phyloP scores from a whole-genome alignment of 2,113 vertebrate genomes.

The Pedetes capensis region DNA sequence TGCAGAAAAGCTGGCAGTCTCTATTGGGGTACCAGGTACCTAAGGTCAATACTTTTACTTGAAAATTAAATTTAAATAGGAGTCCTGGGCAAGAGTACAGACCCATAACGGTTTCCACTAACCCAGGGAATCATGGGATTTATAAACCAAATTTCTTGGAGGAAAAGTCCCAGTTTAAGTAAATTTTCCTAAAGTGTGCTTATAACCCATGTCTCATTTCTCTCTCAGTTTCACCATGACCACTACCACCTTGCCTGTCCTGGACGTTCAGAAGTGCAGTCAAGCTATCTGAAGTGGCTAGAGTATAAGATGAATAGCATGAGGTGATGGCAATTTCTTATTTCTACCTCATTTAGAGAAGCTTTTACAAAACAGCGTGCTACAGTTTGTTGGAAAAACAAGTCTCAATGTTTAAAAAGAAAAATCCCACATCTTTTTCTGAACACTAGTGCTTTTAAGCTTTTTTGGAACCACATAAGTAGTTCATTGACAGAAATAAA shows the following conservation, averaged over 20 bases:
- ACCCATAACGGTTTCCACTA: neutral
- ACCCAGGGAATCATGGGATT: neutral
- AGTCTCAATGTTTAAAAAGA: neutral
- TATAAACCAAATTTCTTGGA: neutral
- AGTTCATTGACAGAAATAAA: neutral
- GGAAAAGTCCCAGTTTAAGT: constrained; percentile 11
- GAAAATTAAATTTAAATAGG: constrained; percentile 32
- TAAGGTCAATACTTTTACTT: constrained; percentile 7
- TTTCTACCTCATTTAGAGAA: neutral
- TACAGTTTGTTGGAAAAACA: no score
- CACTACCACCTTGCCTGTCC: neutral
- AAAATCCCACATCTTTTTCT: neutral
- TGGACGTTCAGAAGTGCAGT: neutral
- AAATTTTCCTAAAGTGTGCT: neutral
- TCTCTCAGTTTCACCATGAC: neutral
- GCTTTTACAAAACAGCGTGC: neutral
- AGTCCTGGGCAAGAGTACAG: neutral
- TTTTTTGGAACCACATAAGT: neutral
- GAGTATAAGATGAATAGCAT: neutral
- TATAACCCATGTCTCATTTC: neutral
- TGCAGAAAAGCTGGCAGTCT: neutral
- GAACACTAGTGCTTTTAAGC: neutral
- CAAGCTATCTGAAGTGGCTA: neutral
- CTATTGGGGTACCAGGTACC: neutral
- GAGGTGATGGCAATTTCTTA: neutral